phyloP scores from a whole-genome alignment of 2,113 vertebrate genomes.

The Notiomystis cincta region DNA sequence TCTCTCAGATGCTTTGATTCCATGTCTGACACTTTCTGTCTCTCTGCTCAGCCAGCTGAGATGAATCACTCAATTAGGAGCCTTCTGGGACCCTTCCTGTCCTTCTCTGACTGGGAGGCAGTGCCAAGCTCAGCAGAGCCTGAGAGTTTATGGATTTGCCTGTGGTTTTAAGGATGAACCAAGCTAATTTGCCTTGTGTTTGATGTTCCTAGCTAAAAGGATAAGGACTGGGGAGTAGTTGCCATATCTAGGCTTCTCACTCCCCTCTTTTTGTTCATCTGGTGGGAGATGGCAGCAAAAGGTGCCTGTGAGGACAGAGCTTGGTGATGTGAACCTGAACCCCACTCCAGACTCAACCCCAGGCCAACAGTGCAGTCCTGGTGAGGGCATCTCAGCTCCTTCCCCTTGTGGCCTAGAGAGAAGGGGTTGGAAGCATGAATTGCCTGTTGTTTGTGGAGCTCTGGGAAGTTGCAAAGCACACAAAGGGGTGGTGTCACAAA shows the following conservation, averaged over 20 bases:
- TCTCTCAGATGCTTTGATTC: background rate
- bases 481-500: fast-evolving
- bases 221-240: background rate
- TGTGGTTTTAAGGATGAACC: background rate
- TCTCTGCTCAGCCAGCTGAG: background rate
- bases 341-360: fast-evolving
- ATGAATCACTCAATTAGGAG: background rate
- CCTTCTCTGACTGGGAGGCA: background rate
- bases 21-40: background rate
- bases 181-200: background rate
- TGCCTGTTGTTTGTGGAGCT: background rate
- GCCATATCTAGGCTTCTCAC: background rate
- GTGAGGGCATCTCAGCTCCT: background rate
- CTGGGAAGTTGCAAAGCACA: background rate
- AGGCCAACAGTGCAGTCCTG: background rate
- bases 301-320: background rate
- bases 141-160: background rate
- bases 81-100: background rate
- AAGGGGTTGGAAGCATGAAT: background rate
- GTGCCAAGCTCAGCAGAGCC: background rate
- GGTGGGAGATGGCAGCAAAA: background rate
- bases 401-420: background rate
- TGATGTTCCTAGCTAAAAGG: background rate
- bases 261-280: background rate
- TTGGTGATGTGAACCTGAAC: background rate